These are phyloP conservation scores for Synodontis membranacea DNA, from an alignment of 2,113 vertebrate genomes.

Conservation along the genomic window DNA sequence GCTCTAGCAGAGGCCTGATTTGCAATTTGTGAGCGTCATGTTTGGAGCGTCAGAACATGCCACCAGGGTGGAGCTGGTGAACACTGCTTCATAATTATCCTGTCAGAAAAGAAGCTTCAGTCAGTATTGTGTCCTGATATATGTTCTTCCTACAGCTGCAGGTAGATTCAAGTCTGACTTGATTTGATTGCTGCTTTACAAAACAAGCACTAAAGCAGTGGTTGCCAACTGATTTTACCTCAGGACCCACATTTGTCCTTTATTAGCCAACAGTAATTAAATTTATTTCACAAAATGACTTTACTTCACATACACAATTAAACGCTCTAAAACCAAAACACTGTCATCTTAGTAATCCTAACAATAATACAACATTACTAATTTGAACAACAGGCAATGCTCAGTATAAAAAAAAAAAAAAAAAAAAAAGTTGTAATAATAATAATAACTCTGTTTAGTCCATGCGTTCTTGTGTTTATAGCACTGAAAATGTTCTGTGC, in stretches of 20 bases:
- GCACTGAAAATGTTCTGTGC: not conserved
- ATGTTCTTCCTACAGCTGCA: constrained; percentile 46
- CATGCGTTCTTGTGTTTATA: not conserved
- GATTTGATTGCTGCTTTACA: constrained; percentile 15
- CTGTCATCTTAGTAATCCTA: not conserved
- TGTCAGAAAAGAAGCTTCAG: constrained; percentile 58
- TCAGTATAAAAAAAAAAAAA: not conserved
- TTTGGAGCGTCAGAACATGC: constrained; percentile 63
- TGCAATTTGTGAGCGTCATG: constrained; percentile 44
- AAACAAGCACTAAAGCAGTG: not conserved
- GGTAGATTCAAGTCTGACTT: constrained; percentile 25
- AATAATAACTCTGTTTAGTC: not conserved
- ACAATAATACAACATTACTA: not conserved
- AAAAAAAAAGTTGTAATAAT: too few species aligned
- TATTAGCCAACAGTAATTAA: not conserved
- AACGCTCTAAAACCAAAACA: not conserved
- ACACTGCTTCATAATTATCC: constrained; percentile 68
- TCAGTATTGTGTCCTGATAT: constrained; percentile 62
- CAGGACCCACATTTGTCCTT: not conserved
- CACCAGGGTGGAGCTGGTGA: constrained; percentile 56
- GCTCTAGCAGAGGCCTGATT: constrained; percentile 44
- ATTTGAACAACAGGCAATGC: not conserved
- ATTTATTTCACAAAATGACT: not conserved
- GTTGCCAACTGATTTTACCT: constrained; percentile 9
- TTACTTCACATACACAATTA: not conserved